Base-by-base conservation (phyloP, 2,797 vertebrate genomes). In the Neomorphus geoffroyi region DNA sequence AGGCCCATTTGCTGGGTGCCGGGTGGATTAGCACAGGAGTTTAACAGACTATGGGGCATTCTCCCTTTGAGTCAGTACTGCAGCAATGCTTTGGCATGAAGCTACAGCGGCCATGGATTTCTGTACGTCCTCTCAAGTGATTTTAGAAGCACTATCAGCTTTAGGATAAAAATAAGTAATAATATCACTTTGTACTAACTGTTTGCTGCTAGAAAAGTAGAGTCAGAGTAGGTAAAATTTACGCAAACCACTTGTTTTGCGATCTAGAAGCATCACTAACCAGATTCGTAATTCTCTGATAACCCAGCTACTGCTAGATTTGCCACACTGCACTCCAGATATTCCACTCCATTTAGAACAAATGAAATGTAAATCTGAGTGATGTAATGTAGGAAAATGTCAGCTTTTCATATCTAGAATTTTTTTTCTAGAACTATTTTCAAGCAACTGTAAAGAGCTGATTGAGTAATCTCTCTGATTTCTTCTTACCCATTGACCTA, bases 81-180 rank as follows among this genome's bases (percentile, higher is more conserved):
- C 48, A 51, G 22, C 58, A 71, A 2, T 1, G 7, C n/a, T 50
- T 41, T 2, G 2, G 28, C n/a, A 41, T 10, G 23, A 1, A 66
- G 51, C 28, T 73, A 8, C 21, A 70, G 35, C 16, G 61, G 10
- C 26, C 3, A 1, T 64, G 37, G 57, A 65, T 78, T 67, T 64
- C 66, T 81, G 1, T 35, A 14, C 46, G 50, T 15, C 4, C 15
- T 69, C 83, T 62, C 62, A 72, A 58, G 35, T 70, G 60, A 48
- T 67, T 88, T 95, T 70, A 66, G 64, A 86, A 92, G 50, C 10
- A 35, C 30, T 80, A 11, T 28, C 50, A 78, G 16, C 33, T 90
- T 92, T 80, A 74, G 54, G 7, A 61, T 65, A 45, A 78, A 83
- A 75, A 67, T 50, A 35, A 56, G 16, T 71, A 67, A 53, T 74